Evolutionary conservation across 2,797 vertebrate genomes (phyloP).

Genomic region (Sebastes kiyomatsui): DNA sequence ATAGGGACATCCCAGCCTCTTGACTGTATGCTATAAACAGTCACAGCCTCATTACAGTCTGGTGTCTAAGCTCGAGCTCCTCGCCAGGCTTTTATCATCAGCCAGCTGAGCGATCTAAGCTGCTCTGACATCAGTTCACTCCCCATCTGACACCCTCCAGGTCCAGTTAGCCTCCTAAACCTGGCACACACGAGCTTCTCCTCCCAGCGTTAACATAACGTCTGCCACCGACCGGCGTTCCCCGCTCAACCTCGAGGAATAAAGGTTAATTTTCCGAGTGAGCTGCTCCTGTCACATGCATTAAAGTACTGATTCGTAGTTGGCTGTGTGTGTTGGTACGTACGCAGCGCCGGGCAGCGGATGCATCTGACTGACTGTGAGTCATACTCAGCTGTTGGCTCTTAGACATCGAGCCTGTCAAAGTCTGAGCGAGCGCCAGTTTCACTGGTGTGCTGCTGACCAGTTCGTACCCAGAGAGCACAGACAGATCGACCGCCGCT

Average conservation of each 20-base stretch:
- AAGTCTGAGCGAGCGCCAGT: slow-evolving; percentile 9
- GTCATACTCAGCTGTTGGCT: slow-evolving; percentile 21
- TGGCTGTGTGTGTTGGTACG: slow-evolving; percentile 22
- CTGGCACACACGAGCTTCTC: slow-evolving; percentile 7
- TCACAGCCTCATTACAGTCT: neutral
- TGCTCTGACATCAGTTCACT: slow-evolving; percentile 56
- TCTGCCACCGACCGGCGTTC: slow-evolving; percentile 15
- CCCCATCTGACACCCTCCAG: slow-evolving; percentile 51
- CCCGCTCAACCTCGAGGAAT: slow-evolving; percentile 32
- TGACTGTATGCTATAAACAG: neutral
- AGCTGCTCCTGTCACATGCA: slow-evolving; percentile 72
- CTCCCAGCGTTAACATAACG: neutral
- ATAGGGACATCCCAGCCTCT: neutral
- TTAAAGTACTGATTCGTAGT: slow-evolving; percentile 60
- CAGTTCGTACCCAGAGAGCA: neutral
- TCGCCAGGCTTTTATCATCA: slow-evolving; percentile 28
- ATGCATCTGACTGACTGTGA: slow-evolving; percentile 16
- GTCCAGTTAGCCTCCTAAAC: slow-evolving; percentile 50
- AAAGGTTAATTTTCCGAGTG: slow-evolving; percentile 79
- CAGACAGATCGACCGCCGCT: neutral
- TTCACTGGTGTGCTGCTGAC: slow-evolving; percentile 8
- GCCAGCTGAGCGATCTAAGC: slow-evolving; percentile 27
- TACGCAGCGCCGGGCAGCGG: neutral
- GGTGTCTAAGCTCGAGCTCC: neutral
- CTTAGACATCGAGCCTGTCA: slow-evolving; percentile 44